Evolutionary conservation across 2,888 invertebrate species (phyloP).

Genomic region (Drosophila putrida): DNA sequence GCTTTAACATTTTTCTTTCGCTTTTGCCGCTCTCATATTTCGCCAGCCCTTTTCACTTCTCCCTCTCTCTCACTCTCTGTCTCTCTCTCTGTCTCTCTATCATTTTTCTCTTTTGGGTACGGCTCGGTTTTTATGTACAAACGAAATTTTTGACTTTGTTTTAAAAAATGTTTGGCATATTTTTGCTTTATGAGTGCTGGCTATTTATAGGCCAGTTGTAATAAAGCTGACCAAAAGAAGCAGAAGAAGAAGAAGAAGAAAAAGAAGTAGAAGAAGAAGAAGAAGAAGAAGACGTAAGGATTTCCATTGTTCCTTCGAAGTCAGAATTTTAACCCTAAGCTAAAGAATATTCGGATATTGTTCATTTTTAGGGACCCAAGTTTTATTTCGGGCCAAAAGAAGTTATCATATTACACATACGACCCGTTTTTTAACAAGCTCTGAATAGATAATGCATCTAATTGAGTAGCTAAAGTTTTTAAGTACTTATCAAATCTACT

Average conservation of each 20-base stretch:
- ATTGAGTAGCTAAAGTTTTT: no score
- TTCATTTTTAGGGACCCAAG: not conserved
- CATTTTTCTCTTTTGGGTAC: slow-evolving; percentile 2
- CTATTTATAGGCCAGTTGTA: slow-evolving; percentile 14
- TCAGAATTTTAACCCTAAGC: not conserved
- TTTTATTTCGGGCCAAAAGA: not conserved
- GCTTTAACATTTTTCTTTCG: slow-evolving; percentile 51
- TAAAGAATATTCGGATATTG: slow-evolving; percentile 3
- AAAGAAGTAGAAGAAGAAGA: no score
- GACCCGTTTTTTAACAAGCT: not conserved
- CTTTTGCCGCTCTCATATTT: slow-evolving; percentile 21
- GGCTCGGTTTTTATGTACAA: slow-evolving; percentile 42
- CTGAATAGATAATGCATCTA: no score
- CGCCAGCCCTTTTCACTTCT: not conserved
- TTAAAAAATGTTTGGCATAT: slow-evolving; percentile 53
- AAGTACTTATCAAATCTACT: no score
- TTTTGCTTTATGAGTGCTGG: slow-evolving; percentile 46
- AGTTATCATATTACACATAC: slow-evolving; percentile 8
- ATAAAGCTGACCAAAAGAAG: slow-evolving; percentile 39
- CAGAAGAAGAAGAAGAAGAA: no score
- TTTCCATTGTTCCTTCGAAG: not conserved
- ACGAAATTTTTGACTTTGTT: slow-evolving; percentile 53
- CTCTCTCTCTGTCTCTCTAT: not conserved
- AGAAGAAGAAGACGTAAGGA: no score
- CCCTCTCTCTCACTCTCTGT: not conserved